Conservation (phyloP, 2,888 invertebrate species). For the Epistrophe grossulariae region DNA sequence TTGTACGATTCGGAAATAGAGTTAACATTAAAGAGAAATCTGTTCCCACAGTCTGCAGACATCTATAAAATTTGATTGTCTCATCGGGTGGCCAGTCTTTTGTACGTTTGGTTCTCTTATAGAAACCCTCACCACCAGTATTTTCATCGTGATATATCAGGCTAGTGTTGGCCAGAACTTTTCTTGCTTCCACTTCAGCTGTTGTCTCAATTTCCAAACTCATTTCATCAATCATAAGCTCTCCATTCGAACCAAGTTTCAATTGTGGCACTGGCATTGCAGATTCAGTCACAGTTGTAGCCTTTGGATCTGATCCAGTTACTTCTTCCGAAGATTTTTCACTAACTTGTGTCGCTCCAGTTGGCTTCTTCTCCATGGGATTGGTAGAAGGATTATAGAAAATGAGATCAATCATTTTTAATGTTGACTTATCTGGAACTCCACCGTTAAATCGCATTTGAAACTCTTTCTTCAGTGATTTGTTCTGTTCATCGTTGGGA, state of each 20-base stretch:
- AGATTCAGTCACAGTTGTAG: constrained; percentile 74
- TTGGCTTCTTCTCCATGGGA: constrained; percentile 87
- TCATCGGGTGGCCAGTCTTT: constrained; percentile 91
- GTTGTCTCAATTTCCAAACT: constrained; percentile 91
- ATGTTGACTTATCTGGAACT: constrained; percentile 86
- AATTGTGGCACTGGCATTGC: constrained; percentile 91
- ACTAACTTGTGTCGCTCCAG: constrained; percentile 75
- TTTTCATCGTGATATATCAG: constrained; percentile 88
- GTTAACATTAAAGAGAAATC: constrained; percentile 96
- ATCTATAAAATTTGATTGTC: constrained; percentile 95
- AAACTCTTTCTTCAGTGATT: constrained; percentile 79
- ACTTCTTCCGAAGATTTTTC: constrained; percentile 80
- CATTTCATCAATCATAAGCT: constrained; percentile 93
- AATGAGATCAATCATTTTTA: constrained; percentile 96
- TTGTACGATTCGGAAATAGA: constrained; percentile 91
- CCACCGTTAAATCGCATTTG: constrained; percentile 81
- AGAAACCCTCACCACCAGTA: constrained; percentile 86
- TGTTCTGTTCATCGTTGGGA: constrained; percentile 85
- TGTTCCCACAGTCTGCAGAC: constrained; percentile 94
- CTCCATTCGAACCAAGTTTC: constrained; percentile 93
- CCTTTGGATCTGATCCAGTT: constrained; percentile 78
- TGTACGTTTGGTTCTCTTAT: constrained; percentile 88
- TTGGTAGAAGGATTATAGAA: constrained; percentile 94
- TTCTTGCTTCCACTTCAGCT: constrained; percentile 86
- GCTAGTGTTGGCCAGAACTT: constrained; percentile 87